These are phyloP conservation scores for Pseudocheirus occidentalis DNA, from an alignment of 2,797 vertebrate species.

Conservation along the genomic window DNA sequence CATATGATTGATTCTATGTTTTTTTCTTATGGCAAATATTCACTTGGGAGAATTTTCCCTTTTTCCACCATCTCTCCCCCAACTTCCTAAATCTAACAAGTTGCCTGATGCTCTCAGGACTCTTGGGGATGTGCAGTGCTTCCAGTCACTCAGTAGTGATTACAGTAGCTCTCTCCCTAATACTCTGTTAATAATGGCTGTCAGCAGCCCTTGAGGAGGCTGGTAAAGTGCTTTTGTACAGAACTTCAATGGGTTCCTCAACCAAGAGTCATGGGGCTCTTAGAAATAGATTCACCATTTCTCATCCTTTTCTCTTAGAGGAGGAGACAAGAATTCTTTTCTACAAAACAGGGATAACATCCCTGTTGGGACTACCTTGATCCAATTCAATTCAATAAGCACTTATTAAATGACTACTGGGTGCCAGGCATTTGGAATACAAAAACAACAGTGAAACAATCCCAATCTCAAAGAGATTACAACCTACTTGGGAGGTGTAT, in stretches of 20 bases:
- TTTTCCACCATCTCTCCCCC: not conserved
- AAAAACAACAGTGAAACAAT: not conserved
- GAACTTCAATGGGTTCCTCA: not conserved
- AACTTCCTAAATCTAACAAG: conserved; percentile 66
- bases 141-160: conserved; percentile 58
- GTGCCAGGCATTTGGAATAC: not conserved
- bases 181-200: conserved; percentile 57
- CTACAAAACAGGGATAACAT: not conserved
- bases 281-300: not conserved
- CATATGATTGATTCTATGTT: conserved; percentile 76
- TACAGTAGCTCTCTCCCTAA: conserved; percentile 34
- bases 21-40: conserved; percentile 65
- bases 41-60: conserved; percentile 47
- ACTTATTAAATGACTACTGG: not conserved
- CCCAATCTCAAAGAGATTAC: not conserved
- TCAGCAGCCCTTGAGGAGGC: conserved; percentile 53
- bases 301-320: not conserved
- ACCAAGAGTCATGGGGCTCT: not conserved
- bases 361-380: not conserved
- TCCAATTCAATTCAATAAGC: not conserved
- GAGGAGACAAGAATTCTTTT: not conserved
- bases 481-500: not conserved
- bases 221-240: not conserved
- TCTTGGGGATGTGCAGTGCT: conserved; percentile 33
- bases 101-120: conserved; percentile 30